These are phyloP conservation scores for Epistrophella euchroma DNA, from an alignment of 2,888 invertebrate species.

Conservation along the genomic window DNA sequence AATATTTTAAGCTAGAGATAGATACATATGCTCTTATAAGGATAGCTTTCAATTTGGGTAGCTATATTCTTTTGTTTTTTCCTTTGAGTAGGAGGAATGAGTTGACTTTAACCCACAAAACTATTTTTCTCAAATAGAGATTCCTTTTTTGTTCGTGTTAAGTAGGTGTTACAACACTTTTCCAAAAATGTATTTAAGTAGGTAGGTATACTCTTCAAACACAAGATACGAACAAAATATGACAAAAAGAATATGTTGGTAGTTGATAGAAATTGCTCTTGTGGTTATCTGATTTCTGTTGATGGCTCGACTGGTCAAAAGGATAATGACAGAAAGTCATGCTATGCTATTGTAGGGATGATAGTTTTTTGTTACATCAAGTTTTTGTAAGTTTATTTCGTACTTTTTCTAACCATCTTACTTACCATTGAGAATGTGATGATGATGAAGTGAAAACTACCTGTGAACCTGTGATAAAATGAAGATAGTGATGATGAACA, in stretches of 20 bases:
- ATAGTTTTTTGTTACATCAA: slow-evolving; percentile 5
- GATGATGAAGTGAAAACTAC: slow-evolving; percentile 71
- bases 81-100: background rate
- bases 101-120: background rate
- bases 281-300: slow-evolving; percentile 63
- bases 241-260: slow-evolving; percentile 49
- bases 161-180: slow-evolving; percentile 61
- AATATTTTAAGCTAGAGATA: background rate
- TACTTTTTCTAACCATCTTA: background rate
- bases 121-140: slow-evolving; percentile 1
- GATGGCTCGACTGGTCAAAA: slow-evolving; percentile 26
- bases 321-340: slow-evolving; percentile 66
- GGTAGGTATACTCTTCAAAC: slow-evolving; percentile 10
- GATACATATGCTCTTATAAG: background rate
- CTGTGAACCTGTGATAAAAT: slow-evolving; percentile 52
- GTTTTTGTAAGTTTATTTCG: slow-evolving; percentile 8
- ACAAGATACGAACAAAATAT: slow-evolving; percentile 25
- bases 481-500: slow-evolving; percentile 51
- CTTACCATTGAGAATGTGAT: slow-evolving; percentile 21
- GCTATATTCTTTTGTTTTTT: slow-evolving; percentile 27
- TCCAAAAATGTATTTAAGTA: slow-evolving; percentile 4
- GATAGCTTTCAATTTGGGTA: slow-evolving; percentile 54
- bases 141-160: slow-evolving; percentile 47
- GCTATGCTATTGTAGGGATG: slow-evolving; percentile 20
- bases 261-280: background rate